These are phyloP conservation scores for Danio rerio DNA, from an alignment of 2,113 vertebrate genomes.

Conservation along the genomic window GRCz12tu NC_133184.1:1020001-1020500, in stretches of 20 bases:
- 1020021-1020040: no score
- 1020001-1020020: no score
- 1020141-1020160: not conserved
- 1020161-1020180: slow-evolving; percentile 37
- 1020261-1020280: not conserved
- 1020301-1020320: not conserved
- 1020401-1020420: slow-evolving; percentile 37
- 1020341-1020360: slow-evolving; percentile 33
- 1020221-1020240: slow-evolving; percentile 41
- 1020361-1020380: slow-evolving; percentile 21
- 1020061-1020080: not conserved
- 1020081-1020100: not conserved
- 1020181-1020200: slow-evolving; percentile 47
- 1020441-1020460: slow-evolving; percentile 70
- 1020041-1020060: not conserved
- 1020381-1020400: not conserved
- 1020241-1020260: not conserved
- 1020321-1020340: slow-evolving; percentile 15
- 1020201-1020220: slow-evolving; percentile 46
- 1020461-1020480: slow-evolving; percentile 95
- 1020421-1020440: slow-evolving; percentile 50
- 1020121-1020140: not conserved
- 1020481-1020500: slow-evolving; percentile 90
- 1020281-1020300: not conserved
- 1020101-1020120: slow-evolving; percentile 17